Base-by-base conservation (phyloP, 2,888 invertebrate genomes). In the Rhimphoctona megacephalus region DNA sequence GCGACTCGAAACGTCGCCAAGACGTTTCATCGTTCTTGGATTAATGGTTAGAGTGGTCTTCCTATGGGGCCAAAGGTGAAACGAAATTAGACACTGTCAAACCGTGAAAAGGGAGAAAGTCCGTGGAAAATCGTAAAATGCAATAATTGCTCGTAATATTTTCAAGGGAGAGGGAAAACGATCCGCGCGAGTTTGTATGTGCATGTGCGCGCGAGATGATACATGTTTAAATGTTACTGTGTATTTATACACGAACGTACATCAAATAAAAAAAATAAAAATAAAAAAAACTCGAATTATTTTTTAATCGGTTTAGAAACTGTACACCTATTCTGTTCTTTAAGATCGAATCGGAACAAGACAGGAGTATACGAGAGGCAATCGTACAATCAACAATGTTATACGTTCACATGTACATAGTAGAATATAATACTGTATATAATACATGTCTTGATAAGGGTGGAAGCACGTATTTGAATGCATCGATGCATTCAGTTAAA, bases 131-230 rank as follows among this genome's bases (percentile, higher is more conserved):
- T 77, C 82, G 72, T 85, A 80, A 87, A 87, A 82, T 66, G 17
- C 76, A 85, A 82, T 87, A 87, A 87, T 85, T 79, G 79, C 82
- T 87, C 82, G 81, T 84, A 74, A 86, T 74, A 84, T 81, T 81
- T 82, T 73, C 70, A 33, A 11, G 43, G 25, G 54, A 52, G 43
- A 52, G 80, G 57, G 57, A 30, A 22, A 49, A 67, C 72, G 17
- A 80, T 54, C 25, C 54, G 57, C 67, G 46, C 49, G 76, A 30
- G 67, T 73, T 64, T 22, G 25, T 61, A 22, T 30, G 57, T 61
- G 46, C 19, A 57, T 52, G 30, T 39, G 64, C 46, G 43, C 19
- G 43, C 7, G 57, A 39, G 43, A 39, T 9, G 5, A 17, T 67
- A 61, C 19, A 25, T 19, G 5, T 30, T 46, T 49, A 19, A 19